Evolutionary conservation across 2,113 vertebrate species (phyloP), one percentile per base, ranked within the genome.

Genomic region (Vulpes vulpes): DNA sequence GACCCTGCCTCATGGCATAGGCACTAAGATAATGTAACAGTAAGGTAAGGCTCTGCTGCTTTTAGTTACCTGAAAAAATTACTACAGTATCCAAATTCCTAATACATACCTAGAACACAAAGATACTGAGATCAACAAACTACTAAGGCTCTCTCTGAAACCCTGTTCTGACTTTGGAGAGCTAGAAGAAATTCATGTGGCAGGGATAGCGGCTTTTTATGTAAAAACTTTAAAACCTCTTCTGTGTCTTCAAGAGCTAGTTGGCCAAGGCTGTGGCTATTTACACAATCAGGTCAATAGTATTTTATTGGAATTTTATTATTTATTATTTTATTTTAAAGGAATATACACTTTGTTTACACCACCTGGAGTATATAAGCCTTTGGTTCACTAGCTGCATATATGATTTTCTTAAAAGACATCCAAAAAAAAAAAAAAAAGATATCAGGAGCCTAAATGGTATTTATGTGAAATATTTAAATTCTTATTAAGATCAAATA

Each of bases 401-500:
- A 69, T 73, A 87, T 53, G 23, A 43, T 12, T 76, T 91, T 88
- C 51, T 57, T 82, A 60, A 71, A 89, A 65, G 60, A 43, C 57
- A 82, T 43, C 43, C 6, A 43, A 43, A 43, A 43, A 43, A 43
- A 43, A 43, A 43, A 43, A 43, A 43, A 60, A 71, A 89, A 65
- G 60, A 43, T 51, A 82, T 60, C 90, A 74, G 38, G 15, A 87
- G 51, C 14, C 53, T 91, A 95, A 92, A 78, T 15, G 10, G 15
- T 23, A 91, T 65, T 79, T 80, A 79, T 2, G 0, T 73, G 32
- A 89, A 97, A 85, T 81, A 51, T 8, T 96, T 27, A 74, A 96
- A 81, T 57, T 87, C 22, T 43, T n/a, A 94, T 27, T 57, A 93
- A 89, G 59, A 84, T 59, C n/a, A 95, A 89, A 71, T 93, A n/a